Conservation (phyloP, 2,113 vertebrate genomes). For the Parus major region DNA sequence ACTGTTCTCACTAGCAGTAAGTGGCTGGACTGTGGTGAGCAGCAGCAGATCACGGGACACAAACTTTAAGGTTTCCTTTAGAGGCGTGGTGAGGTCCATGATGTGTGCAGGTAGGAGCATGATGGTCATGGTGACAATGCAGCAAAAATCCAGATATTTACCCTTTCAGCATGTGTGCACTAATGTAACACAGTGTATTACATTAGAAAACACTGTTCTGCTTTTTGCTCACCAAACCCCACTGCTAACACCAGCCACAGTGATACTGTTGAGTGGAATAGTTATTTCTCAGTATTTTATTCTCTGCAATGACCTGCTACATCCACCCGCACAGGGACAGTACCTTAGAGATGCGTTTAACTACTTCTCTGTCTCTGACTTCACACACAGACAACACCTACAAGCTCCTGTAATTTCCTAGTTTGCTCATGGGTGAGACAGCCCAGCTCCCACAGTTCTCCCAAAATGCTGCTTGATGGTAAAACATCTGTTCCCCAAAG, state of each 20-base stretch:
- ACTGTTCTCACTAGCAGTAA: not conserved
- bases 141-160: not conserved
- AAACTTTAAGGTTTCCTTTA: not conserved
- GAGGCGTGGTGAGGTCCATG: fast-evolving
- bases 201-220: not conserved
- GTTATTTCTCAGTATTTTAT: not conserved
- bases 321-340: not conserved
- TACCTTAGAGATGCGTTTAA: not conserved
- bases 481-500: not conserved
- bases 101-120: not conserved
- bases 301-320: not conserved
- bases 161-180: not conserved
- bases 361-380: not conserved
- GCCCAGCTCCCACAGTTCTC: not conserved
- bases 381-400: not conserved
- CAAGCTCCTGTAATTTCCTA: not conserved
- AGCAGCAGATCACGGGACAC: not conserved
- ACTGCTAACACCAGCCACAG: not conserved
- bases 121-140: not conserved
- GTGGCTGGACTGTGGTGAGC: not conserved
- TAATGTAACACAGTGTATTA: not conserved
- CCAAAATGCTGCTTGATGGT: not conserved
- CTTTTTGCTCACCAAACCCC: not conserved
- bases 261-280: not conserved
- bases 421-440: not conserved